Evolutionary conservation across 2,888 invertebrate species (phyloP).

Genomic region (Cylindroiulus punctatus): DNA sequence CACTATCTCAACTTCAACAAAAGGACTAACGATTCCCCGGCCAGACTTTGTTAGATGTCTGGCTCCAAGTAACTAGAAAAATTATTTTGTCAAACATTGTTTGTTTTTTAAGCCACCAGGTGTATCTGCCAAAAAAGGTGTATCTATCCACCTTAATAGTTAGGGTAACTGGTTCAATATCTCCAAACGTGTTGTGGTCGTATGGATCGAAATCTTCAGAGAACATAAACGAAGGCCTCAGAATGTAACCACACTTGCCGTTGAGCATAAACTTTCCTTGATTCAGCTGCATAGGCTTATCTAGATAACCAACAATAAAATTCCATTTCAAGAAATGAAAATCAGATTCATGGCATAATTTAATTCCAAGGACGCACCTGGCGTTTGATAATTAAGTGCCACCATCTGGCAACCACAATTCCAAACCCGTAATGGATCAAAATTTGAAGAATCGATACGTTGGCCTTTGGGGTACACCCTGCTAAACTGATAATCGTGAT

Average conservation of each 20-base stretch:
- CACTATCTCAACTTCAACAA: slow-evolving; percentile 88
- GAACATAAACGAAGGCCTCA: slow-evolving; percentile 91
- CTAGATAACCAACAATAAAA: slow-evolving; percentile 65
- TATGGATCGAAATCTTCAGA: slow-evolving; percentile 81
- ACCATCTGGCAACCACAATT: slow-evolving; percentile 97
- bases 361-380: slow-evolving; percentile 65
- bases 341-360: neutral
- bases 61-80: slow-evolving; percentile 79
- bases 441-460: slow-evolving; percentile 96
- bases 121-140: slow-evolving; percentile 59
- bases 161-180: slow-evolving; percentile 73
- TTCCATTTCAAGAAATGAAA: neutral
- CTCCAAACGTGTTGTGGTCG: slow-evolving; percentile 73
- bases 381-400: slow-evolving; percentile 96
- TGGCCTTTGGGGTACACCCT: slow-evolving; percentile 91
- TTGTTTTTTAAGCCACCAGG: neutral
- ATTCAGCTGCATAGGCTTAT: slow-evolving; percentile 96
- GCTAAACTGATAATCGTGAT: slow-evolving; percentile 76
- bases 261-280: slow-evolving; percentile 92
- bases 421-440: slow-evolving; percentile 94
- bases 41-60: slow-evolving; percentile 84
- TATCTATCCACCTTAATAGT: slow-evolving; percentile 71
- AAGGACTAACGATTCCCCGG: slow-evolving; percentile 86
- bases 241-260: slow-evolving; percentile 89
- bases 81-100: neutral